Base-by-base conservation (phyloP, 2,888 invertebrate species). In the Sesamia inferens region DNA sequence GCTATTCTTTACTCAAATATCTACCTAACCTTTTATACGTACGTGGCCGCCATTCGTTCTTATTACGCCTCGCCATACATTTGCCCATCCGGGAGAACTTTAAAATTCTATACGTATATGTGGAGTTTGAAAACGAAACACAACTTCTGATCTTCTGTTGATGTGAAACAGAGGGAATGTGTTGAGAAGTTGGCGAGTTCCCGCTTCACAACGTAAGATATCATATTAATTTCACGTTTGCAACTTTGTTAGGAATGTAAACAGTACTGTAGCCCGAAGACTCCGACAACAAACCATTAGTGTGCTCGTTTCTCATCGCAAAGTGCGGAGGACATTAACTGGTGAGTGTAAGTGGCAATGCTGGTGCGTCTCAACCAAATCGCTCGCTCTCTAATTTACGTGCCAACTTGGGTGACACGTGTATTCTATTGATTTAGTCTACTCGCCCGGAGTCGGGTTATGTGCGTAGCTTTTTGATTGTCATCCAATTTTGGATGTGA, bases 341-440 rank as follows among this genome's bases (percentile, higher is more conserved):
- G 86, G 85, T 85, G 85, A 87, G 78, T 78, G 69, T 80, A 77
- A 85, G 89, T 89, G 87, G 85, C 68, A 63, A 74, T 79, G 77
- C 75, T 82, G 88, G 86, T 88, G 86, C 83, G 86, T 88, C 81
- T 87, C 81, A 68, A 78, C 86, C 64, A 66, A 90, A 90, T 88
- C 86, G 85, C 76, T 88, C 81, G 85, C 84, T 85, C 87, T 88
- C 85, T 89, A 90, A 92, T 91, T 91, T 92, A 91, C 87, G 88
- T 88, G 58, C 81, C 76, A 89, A 91, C 88, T 92, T 90, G 64
- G 79, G 88, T 84, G 88, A 85, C 91, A 90, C 91, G 91, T 93
- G 91, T 90, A 87, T 88, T 90, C 86, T 90, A 92, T 92, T 91
- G 91, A 92, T 91, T 91, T 81, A 84, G 85, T 87, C 81, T 86